Base-by-base conservation (phyloP, 2,113 vertebrate species). In the Laticauda colubrina region DNA sequence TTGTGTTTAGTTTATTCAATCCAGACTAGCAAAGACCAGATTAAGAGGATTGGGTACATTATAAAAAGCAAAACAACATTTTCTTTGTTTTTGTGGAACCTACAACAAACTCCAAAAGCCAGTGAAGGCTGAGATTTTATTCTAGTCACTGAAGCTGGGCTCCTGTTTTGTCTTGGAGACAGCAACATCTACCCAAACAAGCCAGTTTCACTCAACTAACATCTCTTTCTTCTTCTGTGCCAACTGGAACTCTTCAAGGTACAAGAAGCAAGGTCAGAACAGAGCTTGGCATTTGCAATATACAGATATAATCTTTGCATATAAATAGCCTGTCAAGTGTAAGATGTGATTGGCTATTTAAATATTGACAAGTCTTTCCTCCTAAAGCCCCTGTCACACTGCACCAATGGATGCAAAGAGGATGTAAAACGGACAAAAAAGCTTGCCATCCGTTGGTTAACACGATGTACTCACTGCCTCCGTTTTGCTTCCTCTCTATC, bases 341-440 rank as follows among this genome's bases (percentile, higher is more conserved):
- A 92, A 85, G 91, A 91, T 34, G 34, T 91, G 96, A 95, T 90
- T 94, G 86, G 93, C 91, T 94, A 20, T 93, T 96, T 96, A 89
- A 89, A 90, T 85, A 64, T 39, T 94, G 95, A 89, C 93, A 91
- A 91, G 94, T 54, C 3, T 43, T 56, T 51, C 39, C 93, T 23
- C 6, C 39, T 93, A n/a, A n/a, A n/a, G n/a, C n/a, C n/a, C n/a
- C n/a, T n/a, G n/a, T n/a, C n/a, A n/a, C n/a, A n/a, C n/a, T n/a
- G n/a, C n/a, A n/a, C n/a, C n/a, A n/a, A n/a, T n/a, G n/a, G n/a
- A n/a, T n/a, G n/a, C n/a, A n/a, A n/a, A n/a, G n/a, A n/a, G n/a
- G n/a, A n/a, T n/a, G n/a, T n/a, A n/a, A n/a, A n/a, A n/a, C n/a
- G n/a, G n/a, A n/a, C n/a, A n/a, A n/a, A n/a, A n/a, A n/a, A n/a